These are phyloP conservation scores for Ommatoiulus sabulosus DNA, from an alignment of 2,888 invertebrate species.

Conservation along the genomic window DNA sequence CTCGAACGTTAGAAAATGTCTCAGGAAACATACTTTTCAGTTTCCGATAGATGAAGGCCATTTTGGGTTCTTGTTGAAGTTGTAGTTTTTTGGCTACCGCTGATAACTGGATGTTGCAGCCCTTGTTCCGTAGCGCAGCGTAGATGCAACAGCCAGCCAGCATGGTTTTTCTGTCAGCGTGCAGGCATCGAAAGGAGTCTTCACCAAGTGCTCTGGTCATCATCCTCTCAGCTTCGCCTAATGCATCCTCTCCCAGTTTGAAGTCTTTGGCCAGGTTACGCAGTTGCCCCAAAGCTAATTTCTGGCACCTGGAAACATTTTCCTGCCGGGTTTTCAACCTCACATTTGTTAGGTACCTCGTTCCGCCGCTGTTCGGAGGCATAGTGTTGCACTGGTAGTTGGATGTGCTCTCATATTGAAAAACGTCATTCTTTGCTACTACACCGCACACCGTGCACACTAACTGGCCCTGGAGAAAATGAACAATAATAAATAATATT, in stretches of 20 bases:
- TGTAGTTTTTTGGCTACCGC: not conserved
- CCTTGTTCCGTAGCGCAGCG: not conserved
- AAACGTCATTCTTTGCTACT: not conserved
- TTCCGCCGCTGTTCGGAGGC: not conserved
- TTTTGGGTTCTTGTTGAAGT: not conserved
- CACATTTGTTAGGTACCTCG: not conserved
- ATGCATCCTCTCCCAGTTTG: not conserved
- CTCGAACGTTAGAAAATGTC: not conserved
- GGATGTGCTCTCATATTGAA: not conserved
- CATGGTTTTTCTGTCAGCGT: not conserved
- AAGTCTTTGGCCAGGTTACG: not conserved
- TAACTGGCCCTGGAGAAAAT: not conserved
- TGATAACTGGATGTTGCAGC: not conserved
- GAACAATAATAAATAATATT: not conserved
- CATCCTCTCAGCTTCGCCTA: not conserved
- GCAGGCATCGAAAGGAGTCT: not conserved
- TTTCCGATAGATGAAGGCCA: not conserved
- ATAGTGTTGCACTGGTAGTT: not conserved
- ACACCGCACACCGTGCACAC: conserved; percentile 47
- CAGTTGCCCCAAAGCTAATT: not conserved
- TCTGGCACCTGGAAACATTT: not conserved
- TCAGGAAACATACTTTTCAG: not conserved
- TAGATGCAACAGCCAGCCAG: conserved; percentile 27
- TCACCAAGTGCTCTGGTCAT: not conserved
- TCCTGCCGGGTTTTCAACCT: not conserved